Evolutionary conservation across 1,140 invertebrate species (phyloP).

Genomic region (Drosophila novamexicana): DNA sequence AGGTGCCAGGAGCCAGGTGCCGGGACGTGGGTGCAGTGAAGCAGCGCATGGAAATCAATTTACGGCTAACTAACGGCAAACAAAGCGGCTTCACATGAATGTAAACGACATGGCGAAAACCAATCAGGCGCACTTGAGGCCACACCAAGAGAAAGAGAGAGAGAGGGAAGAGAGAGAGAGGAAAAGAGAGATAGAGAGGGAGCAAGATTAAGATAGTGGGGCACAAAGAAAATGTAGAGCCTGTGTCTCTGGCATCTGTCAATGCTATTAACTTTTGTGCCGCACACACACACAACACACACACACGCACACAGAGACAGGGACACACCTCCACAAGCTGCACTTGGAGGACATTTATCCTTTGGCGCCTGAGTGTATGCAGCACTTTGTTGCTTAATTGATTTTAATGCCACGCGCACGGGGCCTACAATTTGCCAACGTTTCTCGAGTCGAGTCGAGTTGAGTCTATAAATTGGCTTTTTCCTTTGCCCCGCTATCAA

Average conservation of each 20-base stretch:
- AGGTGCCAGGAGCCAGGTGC: background rate
- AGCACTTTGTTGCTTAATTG: constrained; percentile 82
- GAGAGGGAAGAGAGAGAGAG: background rate
- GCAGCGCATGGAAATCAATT: constrained; percentile 37
- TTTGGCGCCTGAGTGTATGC: constrained; percentile 63
- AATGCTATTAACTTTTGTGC: constrained; percentile 76
- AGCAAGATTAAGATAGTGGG: constrained; percentile 26
- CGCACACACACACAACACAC: background rate
- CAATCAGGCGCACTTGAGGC: constrained; percentile 46
- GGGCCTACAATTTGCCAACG: constrained; percentile 57
- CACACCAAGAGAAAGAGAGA: background rate
- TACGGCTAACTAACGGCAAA: constrained; percentile 39
- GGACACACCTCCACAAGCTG: background rate
- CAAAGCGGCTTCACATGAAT: constrained; percentile 32
- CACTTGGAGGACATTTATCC: constrained; percentile 71
- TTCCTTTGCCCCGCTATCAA: constrained; percentile 56
- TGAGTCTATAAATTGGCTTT: constrained; percentile 78
- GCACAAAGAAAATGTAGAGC: constrained; percentile 38
- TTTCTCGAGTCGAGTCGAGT: constrained; percentile 28
- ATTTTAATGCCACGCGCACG: constrained; percentile 71
- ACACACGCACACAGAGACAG: no score
- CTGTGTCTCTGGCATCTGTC: constrained; percentile 68
- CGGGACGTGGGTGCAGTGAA: background rate
- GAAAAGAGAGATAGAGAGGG: constrained; percentile 7
- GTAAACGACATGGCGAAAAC: constrained; percentile 39